A percentile compares a stretch with the other conserved stretches of the same genome.
Conservation (phyloP, 2,888 invertebrate species). For the Brachyptera risi region DNA sequence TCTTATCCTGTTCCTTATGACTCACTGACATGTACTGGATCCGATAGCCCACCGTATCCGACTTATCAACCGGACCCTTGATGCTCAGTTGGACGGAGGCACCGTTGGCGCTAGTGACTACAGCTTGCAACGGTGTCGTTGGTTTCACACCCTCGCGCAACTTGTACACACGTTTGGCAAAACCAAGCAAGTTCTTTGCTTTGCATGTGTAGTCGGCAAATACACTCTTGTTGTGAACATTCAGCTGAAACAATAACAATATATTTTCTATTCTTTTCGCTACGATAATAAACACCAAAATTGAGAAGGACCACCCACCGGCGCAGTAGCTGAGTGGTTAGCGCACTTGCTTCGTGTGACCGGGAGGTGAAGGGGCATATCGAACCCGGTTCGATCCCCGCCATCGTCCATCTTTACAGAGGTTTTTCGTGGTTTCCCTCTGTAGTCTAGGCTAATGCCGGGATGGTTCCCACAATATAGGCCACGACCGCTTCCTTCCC, state of each 20-base stretch:
- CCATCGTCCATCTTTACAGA: too few species aligned
- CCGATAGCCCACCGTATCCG: slow-evolving; percentile 32
- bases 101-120: slow-evolving; percentile 44
- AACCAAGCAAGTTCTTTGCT: slow-evolving; percentile 51
- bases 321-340: too few species aligned
- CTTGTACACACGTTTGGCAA: slow-evolving; percentile 47
- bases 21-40: slow-evolving; percentile 32
- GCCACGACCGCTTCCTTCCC: too few species aligned
- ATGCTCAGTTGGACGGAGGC: slow-evolving; percentile 47
- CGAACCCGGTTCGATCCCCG: too few species aligned
- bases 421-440: too few species aligned
- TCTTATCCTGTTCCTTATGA: slow-evolving; percentile 25
- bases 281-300: too few species aligned
- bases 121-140: slow-evolving; percentile 45
- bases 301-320: too few species aligned
- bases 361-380: too few species aligned
- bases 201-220: slow-evolving; percentile 52
- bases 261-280: too few species aligned
- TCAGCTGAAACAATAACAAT: slow-evolving; percentile 34
- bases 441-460: too few species aligned
- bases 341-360: too few species aligned
- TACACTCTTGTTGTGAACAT: slow-evolving; percentile 36
- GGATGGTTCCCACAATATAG: too few species aligned
- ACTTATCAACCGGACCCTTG: slow-evolving; percentile 38
- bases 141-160: slow-evolving; percentile 54